These are phyloP conservation scores for Sphecodes monilicornis DNA, from an alignment of 2,888 invertebrate species.

Conservation along the genomic window DNA sequence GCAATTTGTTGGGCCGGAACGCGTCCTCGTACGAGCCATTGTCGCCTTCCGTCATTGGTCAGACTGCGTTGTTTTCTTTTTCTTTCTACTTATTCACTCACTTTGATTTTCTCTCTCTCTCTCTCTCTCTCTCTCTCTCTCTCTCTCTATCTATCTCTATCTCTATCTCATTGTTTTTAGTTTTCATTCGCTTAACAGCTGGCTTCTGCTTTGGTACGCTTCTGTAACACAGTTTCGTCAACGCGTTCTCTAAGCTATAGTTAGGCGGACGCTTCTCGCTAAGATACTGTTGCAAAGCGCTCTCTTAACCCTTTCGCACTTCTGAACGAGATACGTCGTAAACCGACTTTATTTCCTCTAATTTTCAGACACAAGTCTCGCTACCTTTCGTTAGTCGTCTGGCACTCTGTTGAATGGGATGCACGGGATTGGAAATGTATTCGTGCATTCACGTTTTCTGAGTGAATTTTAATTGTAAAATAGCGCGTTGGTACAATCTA, in stretches of 20 bases:
- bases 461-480: background rate
- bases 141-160: background rate
- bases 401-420: background rate
- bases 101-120: background rate
- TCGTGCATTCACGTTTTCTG: background rate
- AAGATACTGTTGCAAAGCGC: background rate
- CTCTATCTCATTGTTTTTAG: conserved; percentile 18
- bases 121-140: background rate
- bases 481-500: background rate
- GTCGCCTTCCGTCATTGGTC: conserved; percentile 66
- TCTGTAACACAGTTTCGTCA: conserved; percentile 52
- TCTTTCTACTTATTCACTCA: conserved; percentile 7
- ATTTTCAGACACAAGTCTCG: background rate
- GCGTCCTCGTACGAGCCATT: conserved; percentile 64
- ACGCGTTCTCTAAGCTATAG: conserved; percentile 43
- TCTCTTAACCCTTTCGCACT: background rate
- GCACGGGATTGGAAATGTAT: background rate
- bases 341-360: background rate
- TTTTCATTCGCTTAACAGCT: conserved; percentile 63
- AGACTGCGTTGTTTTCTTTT: conserved; percentile 47
- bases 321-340: background rate
- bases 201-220: conserved; percentile 65
- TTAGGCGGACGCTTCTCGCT: conserved; percentile 50
- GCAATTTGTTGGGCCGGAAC: conserved; percentile 44
- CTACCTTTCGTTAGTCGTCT: background rate